phyloP scores from a whole-genome alignment of 2,888 invertebrate genomes.

The Coremacera marginata region DNA sequence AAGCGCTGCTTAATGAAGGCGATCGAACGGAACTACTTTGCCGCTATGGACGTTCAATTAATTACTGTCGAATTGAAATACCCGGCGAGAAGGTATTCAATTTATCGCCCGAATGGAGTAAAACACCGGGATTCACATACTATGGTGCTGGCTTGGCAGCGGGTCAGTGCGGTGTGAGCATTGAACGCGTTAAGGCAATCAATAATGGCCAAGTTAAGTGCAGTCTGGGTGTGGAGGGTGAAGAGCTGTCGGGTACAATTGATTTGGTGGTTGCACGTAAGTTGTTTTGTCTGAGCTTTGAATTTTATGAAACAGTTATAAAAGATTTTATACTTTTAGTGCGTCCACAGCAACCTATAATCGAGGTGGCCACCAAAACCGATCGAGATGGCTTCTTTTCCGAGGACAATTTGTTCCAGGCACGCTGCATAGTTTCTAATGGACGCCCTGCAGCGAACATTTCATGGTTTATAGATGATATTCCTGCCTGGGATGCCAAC shows the following conservation, averaged over 20 bases:
- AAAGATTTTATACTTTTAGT: constrained; percentile 51
- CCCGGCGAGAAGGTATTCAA: constrained; percentile 70
- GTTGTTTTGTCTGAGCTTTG: constrained; percentile 63
- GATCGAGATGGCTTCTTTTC: constrained; percentile 61
- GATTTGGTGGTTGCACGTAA: constrained; percentile 80
- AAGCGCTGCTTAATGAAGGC: constrained; percentile 65
- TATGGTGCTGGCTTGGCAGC: constrained; percentile 71
- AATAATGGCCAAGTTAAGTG: constrained; percentile 81
- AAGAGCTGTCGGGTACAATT: constrained; percentile 75
- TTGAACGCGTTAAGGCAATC: constrained; percentile 74
- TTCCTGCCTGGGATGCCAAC: constrained; percentile 70
- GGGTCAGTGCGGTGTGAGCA: constrained; percentile 81
- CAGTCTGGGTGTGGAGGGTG: constrained; percentile 73
- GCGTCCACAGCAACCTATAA: constrained; percentile 65
- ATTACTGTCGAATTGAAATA: constrained; percentile 70
- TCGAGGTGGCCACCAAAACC: constrained; percentile 57
- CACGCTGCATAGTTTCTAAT: constrained; percentile 77
- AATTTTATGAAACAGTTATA: not conserved
- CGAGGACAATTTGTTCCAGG: constrained; percentile 75
- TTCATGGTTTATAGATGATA: constrained; percentile 79
- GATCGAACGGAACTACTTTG: constrained; percentile 65
- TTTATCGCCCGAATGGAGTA: constrained; percentile 70
- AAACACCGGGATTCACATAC: constrained; percentile 71
- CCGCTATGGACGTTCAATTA: constrained; percentile 60
- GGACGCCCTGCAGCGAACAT: constrained; percentile 84